phyloP scores from a whole-genome alignment of 2,888 invertebrate genomes.

The Caprella mutica region DNA sequence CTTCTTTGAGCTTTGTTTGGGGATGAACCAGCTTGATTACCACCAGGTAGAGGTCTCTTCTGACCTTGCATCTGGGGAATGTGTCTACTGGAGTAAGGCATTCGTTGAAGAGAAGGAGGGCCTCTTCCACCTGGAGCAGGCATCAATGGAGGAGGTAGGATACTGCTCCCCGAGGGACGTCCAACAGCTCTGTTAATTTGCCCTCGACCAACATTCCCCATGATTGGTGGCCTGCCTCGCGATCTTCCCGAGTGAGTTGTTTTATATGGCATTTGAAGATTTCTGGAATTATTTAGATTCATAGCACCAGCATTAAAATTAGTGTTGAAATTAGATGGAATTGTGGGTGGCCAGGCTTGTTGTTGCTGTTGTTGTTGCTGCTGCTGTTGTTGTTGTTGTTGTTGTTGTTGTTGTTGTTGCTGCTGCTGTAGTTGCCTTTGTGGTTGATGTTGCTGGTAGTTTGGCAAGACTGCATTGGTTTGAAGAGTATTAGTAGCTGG shows the following conservation, averaged over 20 bases:
- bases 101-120: constrained; percentile 39
- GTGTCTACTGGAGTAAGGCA: constrained; percentile 38
- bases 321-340: constrained; percentile 23
- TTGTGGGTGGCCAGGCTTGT: constrained; percentile 22
- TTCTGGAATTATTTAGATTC: too few species aligned
- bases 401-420: too few species aligned
- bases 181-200: constrained; percentile 24
- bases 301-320: too few species aligned
- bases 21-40: constrained; percentile 18
- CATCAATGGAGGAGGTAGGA: constrained; percentile 32
- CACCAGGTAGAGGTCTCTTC: constrained; percentile 2
- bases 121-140: constrained; percentile 32
- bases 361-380: too few species aligned
- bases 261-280: constrained; percentile 30
- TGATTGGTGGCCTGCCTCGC: constrained; percentile 29
- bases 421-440: too few species aligned
- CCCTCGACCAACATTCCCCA: constrained; percentile 20
- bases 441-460: not conserved
- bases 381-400: too few species aligned
- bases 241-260: constrained; percentile 29
- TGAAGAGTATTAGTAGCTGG: too few species aligned
- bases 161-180: constrained; percentile 24
- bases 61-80: constrained; percentile 9
- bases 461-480: not conserved
- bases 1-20: constrained; percentile 42